phyloP scores from a whole-genome alignment of 2,797 vertebrate genomes.

The Echeneis naucrates region DNA sequence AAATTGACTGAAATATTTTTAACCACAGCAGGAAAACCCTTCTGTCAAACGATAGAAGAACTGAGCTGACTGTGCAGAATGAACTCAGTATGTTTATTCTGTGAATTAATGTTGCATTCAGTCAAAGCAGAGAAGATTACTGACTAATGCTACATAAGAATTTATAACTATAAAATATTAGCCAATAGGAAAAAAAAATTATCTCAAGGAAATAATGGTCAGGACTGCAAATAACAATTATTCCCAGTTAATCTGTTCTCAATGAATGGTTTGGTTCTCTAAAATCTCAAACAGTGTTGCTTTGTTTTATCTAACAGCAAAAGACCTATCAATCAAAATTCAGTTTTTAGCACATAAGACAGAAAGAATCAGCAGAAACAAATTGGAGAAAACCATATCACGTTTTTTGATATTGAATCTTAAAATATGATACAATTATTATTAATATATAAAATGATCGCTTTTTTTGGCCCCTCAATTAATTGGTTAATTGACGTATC shows the following conservation, averaged over 20 bases:
- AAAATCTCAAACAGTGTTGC: too few species aligned
- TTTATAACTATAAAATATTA: not conserved
- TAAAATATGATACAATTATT: too few species aligned
- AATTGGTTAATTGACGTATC: not conserved
- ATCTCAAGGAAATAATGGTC: not conserved
- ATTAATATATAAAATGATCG: too few species aligned
- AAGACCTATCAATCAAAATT: not conserved
- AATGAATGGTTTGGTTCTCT: not conserved
- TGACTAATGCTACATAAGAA: not conserved
- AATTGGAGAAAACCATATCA: not conserved
- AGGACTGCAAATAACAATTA: not conserved
- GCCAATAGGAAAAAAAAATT: not conserved
- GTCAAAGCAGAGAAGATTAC: not conserved
- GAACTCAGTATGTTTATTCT: too few species aligned
- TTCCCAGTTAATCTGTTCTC: not conserved
- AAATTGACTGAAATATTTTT: not conserved
- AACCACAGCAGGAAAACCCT: not conserved
- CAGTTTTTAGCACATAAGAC: not conserved
- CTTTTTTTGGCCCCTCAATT: not conserved
- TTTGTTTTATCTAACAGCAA: too few species aligned
- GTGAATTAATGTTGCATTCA: too few species aligned
- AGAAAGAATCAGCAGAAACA: not conserved
- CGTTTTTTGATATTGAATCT: not conserved
- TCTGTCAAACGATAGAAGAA: too few species aligned
- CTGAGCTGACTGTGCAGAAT: too few species aligned